Evolutionary conservation across 2,888 invertebrate species (phyloP).

Genomic region (Oligia strigilis): DNA sequence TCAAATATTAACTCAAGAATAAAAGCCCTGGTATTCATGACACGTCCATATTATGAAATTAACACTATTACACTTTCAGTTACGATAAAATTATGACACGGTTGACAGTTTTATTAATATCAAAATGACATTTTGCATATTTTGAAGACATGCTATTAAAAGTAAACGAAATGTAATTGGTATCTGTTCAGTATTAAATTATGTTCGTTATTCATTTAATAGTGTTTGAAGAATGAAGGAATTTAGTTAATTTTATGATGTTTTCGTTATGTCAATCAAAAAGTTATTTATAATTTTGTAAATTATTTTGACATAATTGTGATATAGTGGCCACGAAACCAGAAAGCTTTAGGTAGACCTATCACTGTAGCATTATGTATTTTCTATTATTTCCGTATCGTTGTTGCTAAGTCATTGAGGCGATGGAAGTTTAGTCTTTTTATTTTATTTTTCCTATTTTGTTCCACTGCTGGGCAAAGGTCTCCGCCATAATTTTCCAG

Average conservation of each 20-base stretch:
- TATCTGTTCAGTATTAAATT: slow-evolving; percentile 23
- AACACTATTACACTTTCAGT: slow-evolving; percentile 39
- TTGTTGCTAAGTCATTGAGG: not conserved
- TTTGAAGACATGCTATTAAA: slow-evolving; percentile 45
- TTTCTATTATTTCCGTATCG: not conserved
- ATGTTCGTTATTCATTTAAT: slow-evolving; percentile 20
- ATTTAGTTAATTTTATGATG: slow-evolving; percentile 44
- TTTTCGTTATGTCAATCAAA: slow-evolving; percentile 50
- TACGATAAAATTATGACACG: slow-evolving; percentile 21
- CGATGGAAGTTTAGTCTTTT: not conserved
- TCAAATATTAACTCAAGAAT: not conserved
- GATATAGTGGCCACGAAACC: not conserved
- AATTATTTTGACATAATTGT: slow-evolving; percentile 17
- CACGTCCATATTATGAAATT: slow-evolving; percentile 27
- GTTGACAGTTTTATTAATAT: slow-evolving; percentile 56
- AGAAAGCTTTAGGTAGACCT: not conserved
- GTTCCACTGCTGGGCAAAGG: too few species aligned
- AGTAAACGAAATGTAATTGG: slow-evolving; percentile 45
- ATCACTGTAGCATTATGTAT: not conserved
- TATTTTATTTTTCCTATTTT: not conserved
- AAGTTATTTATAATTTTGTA: slow-evolving; percentile 16
- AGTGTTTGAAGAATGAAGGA: slow-evolving; percentile 31
- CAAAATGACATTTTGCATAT: slow-evolving; percentile 57
- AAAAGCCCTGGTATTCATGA: slow-evolving; percentile 4
- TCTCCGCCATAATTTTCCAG: not conserved